A percentile compares a stretch with the other conserved stretches of the same genome.
Evolutionary conservation across 1,140 invertebrate species (phyloP).

Genomic region (Physella acuta): DNA sequence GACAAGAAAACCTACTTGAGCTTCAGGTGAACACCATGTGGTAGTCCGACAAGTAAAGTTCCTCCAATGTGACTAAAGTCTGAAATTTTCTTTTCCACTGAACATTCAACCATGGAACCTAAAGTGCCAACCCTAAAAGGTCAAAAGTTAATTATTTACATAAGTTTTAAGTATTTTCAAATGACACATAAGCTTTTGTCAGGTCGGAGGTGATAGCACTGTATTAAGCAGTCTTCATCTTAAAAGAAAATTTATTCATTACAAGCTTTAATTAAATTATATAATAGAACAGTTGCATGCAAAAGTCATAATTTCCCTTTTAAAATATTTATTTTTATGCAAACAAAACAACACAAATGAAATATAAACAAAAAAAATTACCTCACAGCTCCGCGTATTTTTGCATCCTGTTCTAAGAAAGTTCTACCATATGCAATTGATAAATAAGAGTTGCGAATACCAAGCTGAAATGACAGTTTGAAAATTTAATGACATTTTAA

Average conservation of each 20-base stretch:
- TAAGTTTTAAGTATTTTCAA: too few species aligned
- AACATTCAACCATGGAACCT: constrained; percentile 84
- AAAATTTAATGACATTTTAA: too few species aligned
- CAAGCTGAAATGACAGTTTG: constrained; percentile 70
- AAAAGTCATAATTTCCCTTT: neutral
- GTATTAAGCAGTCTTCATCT: too few species aligned
- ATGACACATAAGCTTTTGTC: too few species aligned
- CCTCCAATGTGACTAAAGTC: constrained; percentile 86
- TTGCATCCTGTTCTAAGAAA: constrained; percentile 73
- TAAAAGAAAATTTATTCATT: too few species aligned
- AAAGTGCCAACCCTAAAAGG: constrained; percentile 85
- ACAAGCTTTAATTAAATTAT: too few species aligned
- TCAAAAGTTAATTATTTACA: too few species aligned
- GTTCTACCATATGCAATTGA: constrained; percentile 76
- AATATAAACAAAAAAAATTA: constrained; percentile 60
- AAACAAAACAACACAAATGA: neutral
- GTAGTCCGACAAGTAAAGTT: constrained; percentile 78
- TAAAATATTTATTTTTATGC: neutral
- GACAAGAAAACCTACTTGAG: constrained; percentile 70
- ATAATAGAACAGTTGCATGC: neutral
- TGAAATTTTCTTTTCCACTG: constrained; percentile 88
- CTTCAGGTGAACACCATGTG: constrained; percentile 83
- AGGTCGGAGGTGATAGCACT: too few species aligned
- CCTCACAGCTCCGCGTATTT: constrained; percentile 76
- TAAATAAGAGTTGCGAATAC: constrained; percentile 77